phyloP scores from a whole-genome alignment of 1,140 invertebrate species.

The Ladona fulva region DNA sequence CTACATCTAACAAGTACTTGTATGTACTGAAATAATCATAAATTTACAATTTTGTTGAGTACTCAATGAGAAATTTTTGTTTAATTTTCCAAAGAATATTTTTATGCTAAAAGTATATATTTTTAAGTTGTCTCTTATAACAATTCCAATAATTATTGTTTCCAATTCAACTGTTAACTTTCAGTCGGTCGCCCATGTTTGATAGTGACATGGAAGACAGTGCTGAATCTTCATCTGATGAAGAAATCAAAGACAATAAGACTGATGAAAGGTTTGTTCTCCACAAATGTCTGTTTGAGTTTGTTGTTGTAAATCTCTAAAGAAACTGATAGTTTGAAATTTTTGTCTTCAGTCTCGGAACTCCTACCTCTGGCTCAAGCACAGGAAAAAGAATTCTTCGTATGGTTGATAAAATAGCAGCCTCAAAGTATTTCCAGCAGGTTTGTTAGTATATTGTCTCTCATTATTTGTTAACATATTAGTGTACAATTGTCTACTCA shows the following conservation, averaged over 20 bases:
- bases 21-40: too few species aligned
- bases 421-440: constrained; percentile 84
- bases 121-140: too few species aligned
- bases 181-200: constrained; percentile 49
- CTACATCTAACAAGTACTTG: too few species aligned
- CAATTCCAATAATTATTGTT: too few species aligned
- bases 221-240: constrained; percentile 82
- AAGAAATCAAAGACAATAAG: constrained; percentile 42
- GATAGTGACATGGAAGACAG: constrained; percentile 85
- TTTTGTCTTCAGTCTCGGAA: neutral
- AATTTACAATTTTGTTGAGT: too few species aligned
- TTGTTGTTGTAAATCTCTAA: neutral
- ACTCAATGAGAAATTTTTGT: too few species aligned
- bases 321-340: neutral
- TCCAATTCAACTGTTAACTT: too few species aligned
- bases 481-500: neutral
- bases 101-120: too few species aligned
- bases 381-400: constrained; percentile 66
- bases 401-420: constrained; percentile 83
- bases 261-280: constrained; percentile 13
- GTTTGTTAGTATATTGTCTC: constrained; percentile 34
- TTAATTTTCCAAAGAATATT: too few species aligned
- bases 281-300: neutral
- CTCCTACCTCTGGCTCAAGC: constrained; percentile 25
- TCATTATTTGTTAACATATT: neutral